Evolutionary conservation across 2,888 invertebrate genomes (phyloP).

Genomic region (Dryococelus australis): DNA sequence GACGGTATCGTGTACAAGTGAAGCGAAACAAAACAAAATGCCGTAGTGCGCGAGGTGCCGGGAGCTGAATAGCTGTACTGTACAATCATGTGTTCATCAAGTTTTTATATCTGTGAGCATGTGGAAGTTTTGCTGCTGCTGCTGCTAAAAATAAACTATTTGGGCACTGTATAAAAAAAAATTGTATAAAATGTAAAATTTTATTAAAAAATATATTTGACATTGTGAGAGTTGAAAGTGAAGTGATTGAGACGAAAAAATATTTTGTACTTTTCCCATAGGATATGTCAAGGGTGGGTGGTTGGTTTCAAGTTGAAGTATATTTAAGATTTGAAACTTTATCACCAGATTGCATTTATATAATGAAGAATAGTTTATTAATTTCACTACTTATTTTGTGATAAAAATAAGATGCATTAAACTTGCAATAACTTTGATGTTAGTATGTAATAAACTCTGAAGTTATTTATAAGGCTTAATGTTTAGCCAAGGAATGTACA

Average conservation of each 20-base stretch:
- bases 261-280: constrained; percentile 9
- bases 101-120: constrained; percentile 4
- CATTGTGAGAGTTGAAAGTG: neutral
- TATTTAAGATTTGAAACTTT: neutral
- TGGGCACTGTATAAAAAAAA: constrained; percentile 26
- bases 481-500: constrained; percentile 16
- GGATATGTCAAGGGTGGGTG: constrained; percentile 16
- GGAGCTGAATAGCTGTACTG: constrained; percentile 9
- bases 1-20: constrained; percentile 2
- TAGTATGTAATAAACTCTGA: neutral
- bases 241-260: neutral
- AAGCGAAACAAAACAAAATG: neutral
- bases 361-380: neutral
- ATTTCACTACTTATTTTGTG: neutral
- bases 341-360: constrained; percentile 16
- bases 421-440: neutral
- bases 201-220: constrained; percentile 16
- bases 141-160: constrained; percentile 20
- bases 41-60: constrained; percentile 9
- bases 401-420: neutral
- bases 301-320: neutral
- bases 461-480: neutral
- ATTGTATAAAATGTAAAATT: constrained; percentile 28
- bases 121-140: constrained; percentile 18
- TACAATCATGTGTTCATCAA: constrained; percentile 28